Conservation (phyloP, 2,888 invertebrate species). For the Syrista parreyssii region DNA sequence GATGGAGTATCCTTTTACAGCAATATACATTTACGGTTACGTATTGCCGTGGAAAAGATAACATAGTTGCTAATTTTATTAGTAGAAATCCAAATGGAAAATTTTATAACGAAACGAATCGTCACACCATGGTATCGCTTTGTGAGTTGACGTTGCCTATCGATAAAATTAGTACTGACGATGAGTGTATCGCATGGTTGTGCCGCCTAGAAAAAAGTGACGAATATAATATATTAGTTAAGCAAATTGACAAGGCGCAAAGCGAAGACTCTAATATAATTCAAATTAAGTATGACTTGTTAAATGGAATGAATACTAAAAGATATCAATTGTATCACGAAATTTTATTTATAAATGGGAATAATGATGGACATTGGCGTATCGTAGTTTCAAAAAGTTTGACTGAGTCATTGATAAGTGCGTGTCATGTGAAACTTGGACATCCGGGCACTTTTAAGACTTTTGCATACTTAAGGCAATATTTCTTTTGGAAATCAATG, state of each 20-base stretch:
- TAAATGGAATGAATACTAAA: neutral
- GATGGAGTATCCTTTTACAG: slow-evolving; percentile 43
- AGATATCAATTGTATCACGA: neutral
- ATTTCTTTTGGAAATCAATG: slow-evolving; percentile 12
- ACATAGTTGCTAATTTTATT: slow-evolving; percentile 42
- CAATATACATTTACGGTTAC: slow-evolving; percentile 37
- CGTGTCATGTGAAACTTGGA: neutral
- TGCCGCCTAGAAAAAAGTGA: neutral
- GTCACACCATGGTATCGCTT: neutral
- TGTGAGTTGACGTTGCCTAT: neutral
- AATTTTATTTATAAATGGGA: neutral
- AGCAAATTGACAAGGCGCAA: too few species aligned
- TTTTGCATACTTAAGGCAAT: neutral
- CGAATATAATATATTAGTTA: neutral
- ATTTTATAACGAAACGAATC: slow-evolving; percentile 7
- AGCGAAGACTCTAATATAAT: too few species aligned
- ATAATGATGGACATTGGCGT: neutral
- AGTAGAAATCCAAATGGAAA: slow-evolving; percentile 34
- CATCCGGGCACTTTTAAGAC: slow-evolving; percentile 5
- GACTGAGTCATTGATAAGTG: neutral
- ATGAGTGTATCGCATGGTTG: neutral
- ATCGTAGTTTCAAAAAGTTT: neutral
- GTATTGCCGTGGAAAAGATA: slow-evolving; percentile 39
- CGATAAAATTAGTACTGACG: neutral
- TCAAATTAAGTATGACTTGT: too few species aligned